phyloP scores from a whole-genome alignment of 2,113 vertebrate genomes.

The Tiliqua scincoides region DNA sequence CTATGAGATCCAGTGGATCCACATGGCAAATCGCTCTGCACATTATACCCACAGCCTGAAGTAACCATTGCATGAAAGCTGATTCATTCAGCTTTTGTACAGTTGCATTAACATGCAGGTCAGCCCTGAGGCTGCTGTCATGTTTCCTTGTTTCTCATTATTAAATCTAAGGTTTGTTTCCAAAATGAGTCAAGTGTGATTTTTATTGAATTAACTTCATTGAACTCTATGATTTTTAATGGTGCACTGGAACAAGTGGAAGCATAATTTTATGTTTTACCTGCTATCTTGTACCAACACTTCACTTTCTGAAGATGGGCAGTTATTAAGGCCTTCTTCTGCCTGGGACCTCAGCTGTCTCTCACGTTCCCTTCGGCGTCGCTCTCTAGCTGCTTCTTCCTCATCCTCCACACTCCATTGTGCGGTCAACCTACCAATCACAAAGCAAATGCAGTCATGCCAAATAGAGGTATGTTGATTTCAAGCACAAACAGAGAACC shows the following conservation, averaged over 20 bases:
- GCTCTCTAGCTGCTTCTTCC: constrained; percentile 83
- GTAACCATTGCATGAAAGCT: background rate
- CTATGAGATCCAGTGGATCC: background rate
- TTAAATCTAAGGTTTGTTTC: background rate
- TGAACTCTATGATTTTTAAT: background rate
- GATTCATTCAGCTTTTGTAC: background rate
- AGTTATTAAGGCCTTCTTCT: constrained; percentile 41
- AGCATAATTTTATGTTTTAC: constrained; percentile 7
- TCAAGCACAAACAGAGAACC: background rate
- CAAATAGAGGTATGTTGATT: background rate
- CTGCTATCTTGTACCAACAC: constrained; percentile 59
- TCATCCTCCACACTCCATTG: constrained; percentile 88
- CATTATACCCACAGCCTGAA: background rate
- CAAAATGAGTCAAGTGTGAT: background rate
- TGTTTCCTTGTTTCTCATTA: background rate
- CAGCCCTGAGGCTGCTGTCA: background rate
- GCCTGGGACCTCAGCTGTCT: constrained; percentile 63
- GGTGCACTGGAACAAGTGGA: fast-evolving
- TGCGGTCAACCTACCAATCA: constrained; percentile 79
- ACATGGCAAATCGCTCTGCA: background rate
- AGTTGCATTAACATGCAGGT: background rate
- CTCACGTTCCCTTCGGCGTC: constrained; percentile 75
- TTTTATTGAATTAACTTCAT: background rate
- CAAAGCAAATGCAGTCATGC: constrained; percentile 12
- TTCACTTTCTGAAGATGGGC: background rate